Conservation (phyloP, 2,113 vertebrate species). For the Nothocercus julius region DNA sequence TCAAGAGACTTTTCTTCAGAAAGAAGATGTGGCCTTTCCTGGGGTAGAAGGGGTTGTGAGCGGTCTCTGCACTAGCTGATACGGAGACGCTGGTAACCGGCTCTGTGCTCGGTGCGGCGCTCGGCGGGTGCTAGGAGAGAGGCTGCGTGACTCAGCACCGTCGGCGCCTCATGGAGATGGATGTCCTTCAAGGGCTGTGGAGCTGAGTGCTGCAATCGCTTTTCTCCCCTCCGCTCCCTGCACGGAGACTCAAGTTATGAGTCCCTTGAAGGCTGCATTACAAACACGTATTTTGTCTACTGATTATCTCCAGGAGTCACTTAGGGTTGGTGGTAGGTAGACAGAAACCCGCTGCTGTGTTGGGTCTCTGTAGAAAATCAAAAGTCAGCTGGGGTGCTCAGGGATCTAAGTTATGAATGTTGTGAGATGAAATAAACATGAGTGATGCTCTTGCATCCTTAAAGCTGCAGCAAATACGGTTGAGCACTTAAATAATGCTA, state of each 20-base stretch:
- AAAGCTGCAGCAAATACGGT: slow-evolving; percentile 1
- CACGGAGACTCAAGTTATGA: background rate
- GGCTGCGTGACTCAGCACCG: background rate
- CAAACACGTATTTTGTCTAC: background rate
- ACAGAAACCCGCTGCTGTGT: background rate
- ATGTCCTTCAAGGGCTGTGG: background rate
- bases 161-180: background rate
- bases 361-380: background rate
- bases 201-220: background rate
- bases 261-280: background rate
- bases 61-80: slow-evolving; percentile 28
- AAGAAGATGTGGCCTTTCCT: slow-evolving; percentile 6
- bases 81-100: background rate
- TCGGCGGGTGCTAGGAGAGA: background rate
- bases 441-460: background rate
- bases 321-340: background rate
- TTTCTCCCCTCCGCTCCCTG: background rate
- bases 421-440: background rate
- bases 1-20: background rate
- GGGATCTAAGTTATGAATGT: background rate
- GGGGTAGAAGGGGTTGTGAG: slow-evolving; percentile 38
- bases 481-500: background rate
- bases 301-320: background rate
- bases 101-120: slow-evolving; percentile 9
- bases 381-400: background rate